Evolutionary conservation across 2,888 invertebrate genomes (phyloP).

Genomic region (Melanostoma scalare): DNA sequence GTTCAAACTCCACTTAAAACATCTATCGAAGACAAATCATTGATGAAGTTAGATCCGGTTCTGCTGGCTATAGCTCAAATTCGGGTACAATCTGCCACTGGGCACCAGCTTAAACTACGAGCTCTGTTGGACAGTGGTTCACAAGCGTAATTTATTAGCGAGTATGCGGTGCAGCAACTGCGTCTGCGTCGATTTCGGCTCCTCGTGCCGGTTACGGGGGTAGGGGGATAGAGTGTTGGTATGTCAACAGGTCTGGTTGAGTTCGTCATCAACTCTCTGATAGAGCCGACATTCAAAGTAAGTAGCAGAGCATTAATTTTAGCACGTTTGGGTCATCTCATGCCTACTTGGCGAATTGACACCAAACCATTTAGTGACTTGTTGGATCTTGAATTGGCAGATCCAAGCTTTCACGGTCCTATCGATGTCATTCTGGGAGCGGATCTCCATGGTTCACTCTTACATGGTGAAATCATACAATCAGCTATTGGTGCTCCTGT

Average conservation of each 20-base stretch:
- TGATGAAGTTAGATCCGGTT: background rate
- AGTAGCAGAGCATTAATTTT: constrained; percentile 38
- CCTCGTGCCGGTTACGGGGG: constrained; percentile 38
- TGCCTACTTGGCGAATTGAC: no score
- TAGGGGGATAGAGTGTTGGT: constrained; percentile 33
- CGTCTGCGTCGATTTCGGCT: constrained; percentile 29
- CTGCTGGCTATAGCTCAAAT: constrained; percentile 30
- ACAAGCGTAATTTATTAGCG: constrained; percentile 61
- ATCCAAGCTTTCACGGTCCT: constrained; percentile 34
- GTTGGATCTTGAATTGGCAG: constrained; percentile 36
- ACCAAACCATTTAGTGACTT: constrained; percentile 33
- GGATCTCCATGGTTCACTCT: constrained; percentile 34
- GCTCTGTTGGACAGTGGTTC: constrained; percentile 49
- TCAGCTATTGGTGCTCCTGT: constrained; percentile 6
- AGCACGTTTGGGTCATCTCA: constrained; percentile 32
- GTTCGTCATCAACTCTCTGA: no score
- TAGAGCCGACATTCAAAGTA: constrained; percentile 46
- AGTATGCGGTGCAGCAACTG: constrained; percentile 51
- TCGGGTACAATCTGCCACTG: constrained; percentile 29
- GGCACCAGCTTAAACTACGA: constrained; percentile 28
- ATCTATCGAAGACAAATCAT: no score
- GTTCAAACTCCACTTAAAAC: no score
- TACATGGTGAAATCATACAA: constrained; percentile 35
- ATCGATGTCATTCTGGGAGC: constrained; percentile 53
- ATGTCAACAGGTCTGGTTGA: constrained; percentile 43